Evolutionary conservation across 1,140 invertebrate species (phyloP), one percentile per base, ranked within the genome.

Genomic region (Pissodes strobi): DNA sequence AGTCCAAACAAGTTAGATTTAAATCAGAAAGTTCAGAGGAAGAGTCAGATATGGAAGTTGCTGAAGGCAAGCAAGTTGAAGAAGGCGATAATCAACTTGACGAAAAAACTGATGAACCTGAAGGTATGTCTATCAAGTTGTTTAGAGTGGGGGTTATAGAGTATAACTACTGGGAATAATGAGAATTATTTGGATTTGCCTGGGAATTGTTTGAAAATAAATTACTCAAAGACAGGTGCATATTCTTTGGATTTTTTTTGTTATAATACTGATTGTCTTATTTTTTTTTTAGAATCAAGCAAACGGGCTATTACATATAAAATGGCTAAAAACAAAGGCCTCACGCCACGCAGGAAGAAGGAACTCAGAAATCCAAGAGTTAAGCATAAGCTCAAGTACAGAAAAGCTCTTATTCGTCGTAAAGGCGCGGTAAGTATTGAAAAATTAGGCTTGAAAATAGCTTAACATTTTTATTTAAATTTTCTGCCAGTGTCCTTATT

Each of bases 321-420:
- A 85, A 97, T 97, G 72, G 87, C 90, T 6, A 97, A 97, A 79
- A 98, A 98, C 74, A 97, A 95, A 80, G 95, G 95, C 34, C 82
- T 98, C 1, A 95, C 89, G 34, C 92, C 94, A 9, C 83, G 89
- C 67, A 86, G 93, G 59, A 95, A 92, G 75, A 97, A 95, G 76
- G 93, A 95, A 75, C 85, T 89, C 69, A 85, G 92, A 67, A 98
- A 98, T 86, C 95, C 95, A 0, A 83, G 95, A 73, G 94, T 98
- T 0, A 95, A 95, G 76, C 89, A 97, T 78, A 90, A 90, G 69
- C 89, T 89, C 63, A 97, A 97, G 76, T 97, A 87, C 77, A 85
- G 89, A 48, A 96, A 95, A 79, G 95, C 95, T 0, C 86, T 90
- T 66, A 92, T 95, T 62, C 86, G 91, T 21, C 88, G 94, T 75